A percentile compares a stretch with the other conserved stretches of the same genome.
phyloP scores from a whole-genome alignment of 1,140 invertebrate species.

The Nilaparvata lugens region DNA sequence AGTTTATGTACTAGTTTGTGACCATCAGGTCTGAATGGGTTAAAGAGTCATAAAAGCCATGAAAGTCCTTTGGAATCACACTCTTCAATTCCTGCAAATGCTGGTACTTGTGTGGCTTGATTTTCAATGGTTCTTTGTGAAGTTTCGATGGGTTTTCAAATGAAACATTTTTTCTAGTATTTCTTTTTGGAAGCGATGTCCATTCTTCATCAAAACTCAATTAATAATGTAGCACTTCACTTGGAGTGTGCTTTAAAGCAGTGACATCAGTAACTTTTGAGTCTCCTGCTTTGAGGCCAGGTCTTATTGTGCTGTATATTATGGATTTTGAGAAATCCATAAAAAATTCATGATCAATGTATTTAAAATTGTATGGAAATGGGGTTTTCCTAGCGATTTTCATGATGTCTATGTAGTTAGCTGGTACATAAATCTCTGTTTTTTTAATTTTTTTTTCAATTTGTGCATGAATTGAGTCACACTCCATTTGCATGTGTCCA shows the following conservation, averaged over 20 bases:
- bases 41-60: not conserved
- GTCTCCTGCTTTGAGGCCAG: slow-evolving; percentile 6
- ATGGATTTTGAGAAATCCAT: not conserved
- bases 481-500: slow-evolving; percentile 3
- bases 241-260: slow-evolving; percentile 6
- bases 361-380: not conserved
- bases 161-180: not conserved
- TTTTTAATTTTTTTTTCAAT: slow-evolving; percentile 4
- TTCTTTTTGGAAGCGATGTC: slow-evolving; percentile 3
- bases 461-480: slow-evolving; percentile 4
- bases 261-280: slow-evolving; percentile 2
- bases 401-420: slow-evolving; percentile 7
- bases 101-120: slow-evolving; percentile 5
- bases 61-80: slow-evolving; percentile 9
- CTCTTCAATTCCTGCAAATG: slow-evolving; percentile 7
- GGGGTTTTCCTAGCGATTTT: not conserved
- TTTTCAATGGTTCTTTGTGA: slow-evolving; percentile 8
- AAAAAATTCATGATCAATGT: slow-evolving; percentile 3
- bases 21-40: not conserved
- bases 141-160: slow-evolving; percentile 1
- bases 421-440: slow-evolving; percentile 2
- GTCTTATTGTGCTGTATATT: slow-evolving; percentile 6
- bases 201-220: slow-evolving; percentile 9
- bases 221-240: not conserved
- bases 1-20: too few relatives aligned